Conservation (phyloP, 1,140 invertebrate species). For the Nomia melanderi region DNA sequence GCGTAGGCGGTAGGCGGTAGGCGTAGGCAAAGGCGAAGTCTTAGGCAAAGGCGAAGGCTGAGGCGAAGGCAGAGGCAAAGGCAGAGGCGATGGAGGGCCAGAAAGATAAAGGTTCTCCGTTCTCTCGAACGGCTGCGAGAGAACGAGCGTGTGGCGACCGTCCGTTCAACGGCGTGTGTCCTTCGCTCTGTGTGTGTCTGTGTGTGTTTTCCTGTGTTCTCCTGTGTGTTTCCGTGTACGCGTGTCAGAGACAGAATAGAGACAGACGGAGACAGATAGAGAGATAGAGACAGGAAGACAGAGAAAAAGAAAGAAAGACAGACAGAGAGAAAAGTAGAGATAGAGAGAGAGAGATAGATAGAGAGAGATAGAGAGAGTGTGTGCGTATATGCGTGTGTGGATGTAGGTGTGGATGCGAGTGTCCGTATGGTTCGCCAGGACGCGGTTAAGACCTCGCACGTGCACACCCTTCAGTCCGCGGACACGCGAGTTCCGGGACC, state of each 20-base stretch:
- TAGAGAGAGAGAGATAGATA: too few relatives aligned
- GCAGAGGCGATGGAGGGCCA: constrained; percentile 7
- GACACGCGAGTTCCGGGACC: too few relatives aligned
- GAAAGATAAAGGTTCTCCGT: constrained; percentile 40
- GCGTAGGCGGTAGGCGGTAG: too few relatives aligned
- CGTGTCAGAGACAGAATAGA: too few relatives aligned
- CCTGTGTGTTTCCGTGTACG: background rate
- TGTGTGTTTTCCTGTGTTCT: constrained; percentile 10
- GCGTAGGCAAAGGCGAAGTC: too few relatives aligned
- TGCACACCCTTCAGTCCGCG: constrained; percentile 13
- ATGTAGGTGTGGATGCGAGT: constrained; percentile 15
- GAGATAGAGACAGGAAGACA: too few relatives aligned
- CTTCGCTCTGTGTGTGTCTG: background rate
- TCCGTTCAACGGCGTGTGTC: background rate
- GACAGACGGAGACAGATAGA: too few relatives aligned
- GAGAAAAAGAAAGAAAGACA: too few relatives aligned
- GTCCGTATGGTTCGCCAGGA: constrained; percentile 46
- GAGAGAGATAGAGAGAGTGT: background rate
- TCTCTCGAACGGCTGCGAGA: constrained; percentile 33
- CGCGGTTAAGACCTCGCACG: constrained; percentile 63
- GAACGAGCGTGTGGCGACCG: constrained; percentile 22
- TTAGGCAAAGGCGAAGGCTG: too few relatives aligned
- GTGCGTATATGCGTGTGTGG: background rate
- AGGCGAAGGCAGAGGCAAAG: too few relatives aligned
- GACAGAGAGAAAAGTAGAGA: too few relatives aligned